phyloP scores from a whole-genome alignment of 2,113 vertebrate species.

The Pseudorectes ferrugineus region DNA sequence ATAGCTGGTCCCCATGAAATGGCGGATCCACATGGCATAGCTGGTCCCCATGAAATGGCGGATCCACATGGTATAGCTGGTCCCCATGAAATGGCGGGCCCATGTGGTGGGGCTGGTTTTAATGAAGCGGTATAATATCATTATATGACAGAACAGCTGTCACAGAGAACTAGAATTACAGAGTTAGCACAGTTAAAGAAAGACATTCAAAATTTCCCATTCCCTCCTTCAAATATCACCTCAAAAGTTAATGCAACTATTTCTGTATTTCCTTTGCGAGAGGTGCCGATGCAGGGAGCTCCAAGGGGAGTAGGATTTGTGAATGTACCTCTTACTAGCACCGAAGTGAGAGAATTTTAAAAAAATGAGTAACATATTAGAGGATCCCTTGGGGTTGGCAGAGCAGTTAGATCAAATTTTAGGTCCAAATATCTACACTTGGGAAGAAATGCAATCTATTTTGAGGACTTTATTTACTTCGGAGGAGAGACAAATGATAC shows the following conservation, averaged over 20 bases:
- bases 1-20: too few relatives aligned
- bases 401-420: not conserved
- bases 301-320: not conserved
- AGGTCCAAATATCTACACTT: not conserved
- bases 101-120: not conserved
- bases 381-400: not conserved
- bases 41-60: too few relatives aligned
- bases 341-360: not conserved
- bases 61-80: not conserved
- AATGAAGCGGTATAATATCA: not conserved
- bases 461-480: not conserved
- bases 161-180: not conserved
- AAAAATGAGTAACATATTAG: not conserved
- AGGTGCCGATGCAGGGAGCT: too few relatives aligned
- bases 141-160: not conserved
- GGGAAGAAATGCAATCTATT: not conserved
- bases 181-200: not conserved
- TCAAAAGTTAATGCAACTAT: not conserved
- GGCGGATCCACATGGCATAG: too few relatives aligned
- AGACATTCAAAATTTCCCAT: not conserved
- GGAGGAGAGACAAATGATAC: too few relatives aligned
- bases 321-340: not conserved
- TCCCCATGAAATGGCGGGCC: not conserved
- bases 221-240: not conserved
- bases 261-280: not conserved